These are phyloP conservation scores for Maniola hyperantus DNA, from an alignment of 2,888 invertebrate genomes.

Conservation along the genomic window DNA sequence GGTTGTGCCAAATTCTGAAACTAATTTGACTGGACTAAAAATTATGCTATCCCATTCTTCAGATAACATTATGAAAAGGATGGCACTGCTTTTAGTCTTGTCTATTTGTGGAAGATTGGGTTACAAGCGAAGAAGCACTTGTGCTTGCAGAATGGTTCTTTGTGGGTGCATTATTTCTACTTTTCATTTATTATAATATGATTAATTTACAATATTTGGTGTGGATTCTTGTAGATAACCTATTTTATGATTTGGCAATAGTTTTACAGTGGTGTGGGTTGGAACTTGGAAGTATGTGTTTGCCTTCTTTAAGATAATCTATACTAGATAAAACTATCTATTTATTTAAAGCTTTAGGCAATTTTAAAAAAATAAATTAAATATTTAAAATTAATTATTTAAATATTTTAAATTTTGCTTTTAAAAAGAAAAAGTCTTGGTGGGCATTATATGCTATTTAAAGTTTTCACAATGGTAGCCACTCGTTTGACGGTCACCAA, in stretches of 20 bases:
- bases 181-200: slow-evolving; percentile 5
- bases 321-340: neutral
- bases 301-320: neutral
- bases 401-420: too few species aligned
- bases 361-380: too few species aligned
- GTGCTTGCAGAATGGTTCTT: slow-evolving; percentile 32
- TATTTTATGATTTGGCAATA: slow-evolving; percentile 10
- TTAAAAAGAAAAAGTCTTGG: too few species aligned
- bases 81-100: neutral
- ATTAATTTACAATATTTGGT: slow-evolving; percentile 17
- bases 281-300: neutral
- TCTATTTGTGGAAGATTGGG: neutral
- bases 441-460: too few species aligned
- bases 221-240: slow-evolving; percentile 11
- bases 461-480: too few species aligned
- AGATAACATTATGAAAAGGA: neutral
- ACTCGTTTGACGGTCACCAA: too few species aligned
- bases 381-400: too few species aligned
- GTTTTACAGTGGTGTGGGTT: slow-evolving; percentile 14
- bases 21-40: neutral
- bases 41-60: neutral
- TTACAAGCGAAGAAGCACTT: slow-evolving; percentile 3
- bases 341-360: too few species aligned
- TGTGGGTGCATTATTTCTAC: slow-evolving; percentile 20
- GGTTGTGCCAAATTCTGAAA: neutral